Conservation (phyloP, 2,113 vertebrate species). For the Halichoerus grypus region DNA sequence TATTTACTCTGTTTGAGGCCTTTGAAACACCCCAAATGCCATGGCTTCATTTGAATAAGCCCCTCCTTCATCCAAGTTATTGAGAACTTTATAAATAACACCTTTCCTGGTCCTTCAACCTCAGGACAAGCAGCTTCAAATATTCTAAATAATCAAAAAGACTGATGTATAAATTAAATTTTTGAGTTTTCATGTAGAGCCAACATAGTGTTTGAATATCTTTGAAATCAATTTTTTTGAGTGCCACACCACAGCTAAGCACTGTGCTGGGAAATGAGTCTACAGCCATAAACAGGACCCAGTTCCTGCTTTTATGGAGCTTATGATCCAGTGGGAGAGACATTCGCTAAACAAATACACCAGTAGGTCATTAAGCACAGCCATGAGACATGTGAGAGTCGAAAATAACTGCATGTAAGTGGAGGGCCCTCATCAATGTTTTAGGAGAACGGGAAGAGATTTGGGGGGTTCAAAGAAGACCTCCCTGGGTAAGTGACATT, state of each 20-base stretch:
- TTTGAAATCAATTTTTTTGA: not conserved
- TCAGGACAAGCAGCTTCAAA: not conserved
- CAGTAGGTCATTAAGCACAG: not conserved
- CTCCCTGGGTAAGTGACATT: not conserved
- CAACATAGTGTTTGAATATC: not conserved
- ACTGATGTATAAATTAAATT: not conserved
- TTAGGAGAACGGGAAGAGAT: not conserved
- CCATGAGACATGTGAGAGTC: not conserved
- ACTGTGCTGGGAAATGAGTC: not conserved
- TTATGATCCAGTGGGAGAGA: not conserved
- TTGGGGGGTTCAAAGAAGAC: not conserved
- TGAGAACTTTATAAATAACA: constrained; percentile 37
- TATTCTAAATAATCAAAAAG: constrained; percentile 30
- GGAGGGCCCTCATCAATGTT: not conserved
- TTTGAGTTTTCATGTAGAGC: not conserved
- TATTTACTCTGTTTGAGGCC: not conserved
- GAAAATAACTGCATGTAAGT: not conserved
- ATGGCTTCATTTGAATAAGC: constrained; percentile 25
- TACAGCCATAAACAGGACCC: not conserved
- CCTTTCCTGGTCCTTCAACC: not conserved
- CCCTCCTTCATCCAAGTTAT: not conserved
- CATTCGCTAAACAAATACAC: not conserved
- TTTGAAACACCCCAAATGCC: not conserved
- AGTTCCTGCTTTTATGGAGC: not conserved
- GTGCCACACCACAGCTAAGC: not conserved